Evolutionary conservation across 2,113 vertebrate genomes (phyloP).

Genomic region (Danionella cerebrum): DNA sequence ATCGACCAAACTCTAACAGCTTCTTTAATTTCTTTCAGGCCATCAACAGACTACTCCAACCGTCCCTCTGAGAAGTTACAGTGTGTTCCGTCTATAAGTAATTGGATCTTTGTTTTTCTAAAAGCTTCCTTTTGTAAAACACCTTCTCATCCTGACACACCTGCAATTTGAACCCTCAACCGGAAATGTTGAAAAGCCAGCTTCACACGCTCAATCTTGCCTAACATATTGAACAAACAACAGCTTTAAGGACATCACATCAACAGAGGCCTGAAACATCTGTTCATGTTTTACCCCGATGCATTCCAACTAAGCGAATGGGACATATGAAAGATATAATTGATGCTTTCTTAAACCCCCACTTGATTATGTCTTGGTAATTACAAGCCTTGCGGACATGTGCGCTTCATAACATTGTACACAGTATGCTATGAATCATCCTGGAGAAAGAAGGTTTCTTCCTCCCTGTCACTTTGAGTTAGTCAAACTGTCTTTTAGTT

Average conservation of each 20-base stretch:
- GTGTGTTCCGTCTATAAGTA: conserved; percentile 5
- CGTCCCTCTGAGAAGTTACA: not conserved
- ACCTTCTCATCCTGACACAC: not conserved
- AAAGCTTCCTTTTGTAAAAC: not conserved
- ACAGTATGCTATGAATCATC: conserved; percentile 7
- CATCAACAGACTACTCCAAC: not conserved
- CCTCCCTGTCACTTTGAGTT: not conserved
- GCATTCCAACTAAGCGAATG: conserved; percentile 5
- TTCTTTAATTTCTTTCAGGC: conserved; percentile 1
- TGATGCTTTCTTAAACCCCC: not conserved
- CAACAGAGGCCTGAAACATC: conserved; percentile 4
- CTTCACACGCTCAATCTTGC: conserved; percentile 2
- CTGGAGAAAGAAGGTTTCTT: not conserved
- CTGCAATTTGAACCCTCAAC: not conserved
- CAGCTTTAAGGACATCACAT: not conserved
- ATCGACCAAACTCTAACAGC: conserved; percentile 2
- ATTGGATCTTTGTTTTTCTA: not conserved
- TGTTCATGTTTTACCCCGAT: not conserved
- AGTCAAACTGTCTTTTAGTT: not conserved
- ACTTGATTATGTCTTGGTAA: conserved; percentile 12
- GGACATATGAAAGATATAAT: conserved; percentile 5
- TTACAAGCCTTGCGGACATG: conserved; percentile 7
- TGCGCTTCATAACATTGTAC: not conserved
- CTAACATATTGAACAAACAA: not conserved
- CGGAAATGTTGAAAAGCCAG: not conserved